These are phyloP conservation scores for Moxostoma hubbsi DNA, from an alignment of 2,797 vertebrate genomes.

Conservation along the genomic window DNA sequence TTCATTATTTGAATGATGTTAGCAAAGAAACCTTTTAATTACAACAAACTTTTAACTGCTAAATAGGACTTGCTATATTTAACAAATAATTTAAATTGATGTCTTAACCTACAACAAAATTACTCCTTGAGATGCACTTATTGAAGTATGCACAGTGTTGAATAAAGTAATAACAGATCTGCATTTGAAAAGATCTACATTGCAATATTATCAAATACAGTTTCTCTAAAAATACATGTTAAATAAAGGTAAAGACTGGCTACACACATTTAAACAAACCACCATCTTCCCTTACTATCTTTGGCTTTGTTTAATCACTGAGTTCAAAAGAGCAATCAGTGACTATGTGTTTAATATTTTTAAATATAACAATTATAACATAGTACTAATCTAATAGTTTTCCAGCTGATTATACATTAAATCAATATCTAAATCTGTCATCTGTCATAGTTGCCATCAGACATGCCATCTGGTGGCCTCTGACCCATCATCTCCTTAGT, in stretches of 20 bases:
- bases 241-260: too few species aligned
- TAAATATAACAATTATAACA: neutral
- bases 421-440: neutral
- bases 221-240: neutral
- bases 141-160: neutral
- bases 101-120: neutral
- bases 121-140: neutral
- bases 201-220: too few species aligned
- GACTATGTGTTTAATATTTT: neutral
- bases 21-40: neutral
- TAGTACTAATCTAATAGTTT: slow-evolving; percentile 8
- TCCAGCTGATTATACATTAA: neutral
- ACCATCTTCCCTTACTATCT: neutral
- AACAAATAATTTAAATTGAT: too few species aligned
- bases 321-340: neutral
- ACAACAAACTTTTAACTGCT: neutral
- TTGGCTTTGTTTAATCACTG: neutral
- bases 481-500: slow-evolving; percentile 58
- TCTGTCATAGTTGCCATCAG: slow-evolving; percentile 5
- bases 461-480: neutral
- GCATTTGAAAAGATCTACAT: neutral
- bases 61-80: neutral
- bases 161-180: neutral
- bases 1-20: neutral
- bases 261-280: neutral